Percentiles rank a stretch among this genome's conserved stretches.
Conservation (phyloP, 1,140 invertebrate genomes). For the Lerema accius region DNA sequence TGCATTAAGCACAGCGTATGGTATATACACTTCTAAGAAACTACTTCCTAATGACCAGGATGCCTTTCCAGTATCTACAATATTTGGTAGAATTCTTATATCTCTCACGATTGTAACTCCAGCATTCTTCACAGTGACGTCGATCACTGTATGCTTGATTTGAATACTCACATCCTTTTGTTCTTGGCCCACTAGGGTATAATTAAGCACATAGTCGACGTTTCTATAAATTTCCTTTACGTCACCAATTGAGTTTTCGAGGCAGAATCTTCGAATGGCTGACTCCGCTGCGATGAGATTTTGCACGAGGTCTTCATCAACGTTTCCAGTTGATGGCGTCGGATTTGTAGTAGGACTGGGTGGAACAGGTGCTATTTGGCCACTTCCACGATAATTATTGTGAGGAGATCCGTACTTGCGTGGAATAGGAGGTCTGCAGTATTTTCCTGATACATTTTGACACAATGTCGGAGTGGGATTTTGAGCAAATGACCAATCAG, state of each 20-base stretch:
- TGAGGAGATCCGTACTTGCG: neutral
- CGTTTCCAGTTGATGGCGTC: neutral
- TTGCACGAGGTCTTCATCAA: slow-evolving; percentile 19
- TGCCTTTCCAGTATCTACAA: slow-evolving; percentile 20
- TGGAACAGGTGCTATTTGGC: neutral
- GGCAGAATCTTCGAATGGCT: slow-evolving; percentile 19
- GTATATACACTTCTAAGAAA: neutral
- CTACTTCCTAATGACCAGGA: slow-evolving; percentile 1
- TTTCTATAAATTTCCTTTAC: slow-evolving; percentile 22
- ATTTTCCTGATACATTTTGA: neutral
- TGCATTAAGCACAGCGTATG: neutral
- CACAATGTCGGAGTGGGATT: neutral
- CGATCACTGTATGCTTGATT: slow-evolving; percentile 35
- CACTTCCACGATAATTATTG: neutral
- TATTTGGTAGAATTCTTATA: slow-evolving; percentile 36
- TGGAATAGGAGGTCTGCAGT: neutral
- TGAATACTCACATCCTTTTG: slow-evolving; percentile 19
- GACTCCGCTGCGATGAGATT: slow-evolving; percentile 22
- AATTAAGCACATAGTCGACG: slow-evolving; percentile 33
- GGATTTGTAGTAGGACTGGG: too few species aligned
- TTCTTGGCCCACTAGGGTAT: slow-evolving; percentile 6
- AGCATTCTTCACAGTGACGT: slow-evolving; percentile 10
- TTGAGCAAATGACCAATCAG: neutral
- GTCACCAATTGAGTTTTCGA: neutral
- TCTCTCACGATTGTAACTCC: slow-evolving; percentile 11